A percentile compares a stretch with the other conserved stretches of the same genome.
Conservation (phyloP, 2,797 vertebrate genomes). For the Benthosema pterotum region DNA sequence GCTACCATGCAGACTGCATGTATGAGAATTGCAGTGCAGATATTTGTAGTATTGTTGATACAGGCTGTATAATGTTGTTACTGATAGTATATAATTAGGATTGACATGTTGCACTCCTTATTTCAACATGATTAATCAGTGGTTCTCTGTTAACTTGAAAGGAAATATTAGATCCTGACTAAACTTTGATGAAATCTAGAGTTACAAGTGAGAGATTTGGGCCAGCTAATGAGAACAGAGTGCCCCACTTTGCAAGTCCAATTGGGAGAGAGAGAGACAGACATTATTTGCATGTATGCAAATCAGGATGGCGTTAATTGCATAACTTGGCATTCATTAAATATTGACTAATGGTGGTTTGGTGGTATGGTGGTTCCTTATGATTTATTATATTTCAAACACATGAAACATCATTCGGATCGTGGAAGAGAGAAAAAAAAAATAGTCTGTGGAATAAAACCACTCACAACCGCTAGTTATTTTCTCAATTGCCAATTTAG, state of each 20-base stretch:
- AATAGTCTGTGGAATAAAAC: no score
- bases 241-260: constrained; percentile 80
- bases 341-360: constrained; percentile 52
- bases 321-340: constrained; percentile 69
- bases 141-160: constrained; percentile 83
- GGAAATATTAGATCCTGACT: constrained; percentile 82
- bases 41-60: constrained; percentile 48
- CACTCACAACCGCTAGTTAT: no score
- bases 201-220: constrained; percentile 81
- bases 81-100: constrained; percentile 76
- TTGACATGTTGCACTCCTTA: constrained; percentile 76
- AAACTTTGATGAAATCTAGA: constrained; percentile 84
- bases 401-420: no score
- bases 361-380: constrained; percentile 30
- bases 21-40: constrained; percentile 29
- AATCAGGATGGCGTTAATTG: constrained; percentile 75
- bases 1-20: neutral
- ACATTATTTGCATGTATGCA: constrained; percentile 82
- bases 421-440: no score
- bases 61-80: constrained; percentile 48
- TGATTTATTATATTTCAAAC: constrained; percentile 1
- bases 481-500: constrained; percentile 10
- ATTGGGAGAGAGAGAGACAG: constrained; percentile 72
- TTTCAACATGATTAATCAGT: constrained; percentile 80
- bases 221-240: constrained; percentile 85